Evolutionary conservation across 30 jellyfish, hydroid and myxozoan genomes (phyloP), one percentile per base, ranked within the genome.

Genomic region (Cassiopea xamachana): DNA sequence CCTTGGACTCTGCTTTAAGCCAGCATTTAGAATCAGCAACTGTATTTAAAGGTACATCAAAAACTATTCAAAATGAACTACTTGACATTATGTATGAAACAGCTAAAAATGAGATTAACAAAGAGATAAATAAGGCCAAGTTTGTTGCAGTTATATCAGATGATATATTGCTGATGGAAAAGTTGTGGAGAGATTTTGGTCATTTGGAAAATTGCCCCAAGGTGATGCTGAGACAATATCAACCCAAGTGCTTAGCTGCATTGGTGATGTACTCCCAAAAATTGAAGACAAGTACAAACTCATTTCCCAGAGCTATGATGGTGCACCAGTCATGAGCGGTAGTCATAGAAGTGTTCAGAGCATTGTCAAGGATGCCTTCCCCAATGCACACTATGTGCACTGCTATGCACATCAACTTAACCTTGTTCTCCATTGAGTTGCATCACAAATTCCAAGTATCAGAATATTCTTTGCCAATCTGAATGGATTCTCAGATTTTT

Each of bases 371-470:
- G 64, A 79, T 6, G 2, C 80, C 9, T 88, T 60, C 47, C 95
- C 90, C 3, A 61, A 88, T 71, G 85, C 86, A 14, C 85, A 73
- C 49, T 79, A 18, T 88, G 95, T 88, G 9, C 85, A 88, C 44
- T 88, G 95, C 61, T 88, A 88, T 79, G 95, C 95, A 19, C 95
- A 88, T 60, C 95, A 88, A 70, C 89, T 75, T 18, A 75, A 88
- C 69, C 86, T 88, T 39, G 80, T 88, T 12, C 67, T 88, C 61
- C 90, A 88, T 46, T 69, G 68, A 59, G 90, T 68, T 6, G 86
- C 51, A 14, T 45, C 83, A 16, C 77, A 84, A 39, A 84, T 64
- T 82, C 73, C 90, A 1, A 16, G 17, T 7, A 19, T 84, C 17
- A 71, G 75, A 48, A 18, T 84, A 1, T 84, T 84, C 64, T 69